These are phyloP conservation scores for Apostichopus leukothele DNA, from an alignment of 53 echinoderm and acorn worm species.

Conservation along the genomic window DNA sequence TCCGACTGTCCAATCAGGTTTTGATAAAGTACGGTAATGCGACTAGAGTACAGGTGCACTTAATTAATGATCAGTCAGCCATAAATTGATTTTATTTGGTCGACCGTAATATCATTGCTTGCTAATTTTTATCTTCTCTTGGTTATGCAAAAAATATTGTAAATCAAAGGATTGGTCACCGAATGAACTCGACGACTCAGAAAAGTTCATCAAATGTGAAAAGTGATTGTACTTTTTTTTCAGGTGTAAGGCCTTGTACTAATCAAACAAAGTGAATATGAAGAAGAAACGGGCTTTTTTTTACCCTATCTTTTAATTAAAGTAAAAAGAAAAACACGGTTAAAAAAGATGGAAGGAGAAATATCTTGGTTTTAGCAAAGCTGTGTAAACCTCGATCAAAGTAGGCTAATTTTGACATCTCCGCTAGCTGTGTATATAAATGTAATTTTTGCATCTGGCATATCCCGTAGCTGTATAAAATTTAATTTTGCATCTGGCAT, in stretches of 20 bases:
- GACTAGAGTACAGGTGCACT: constrained; percentile 17
- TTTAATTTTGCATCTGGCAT: too few relatives aligned
- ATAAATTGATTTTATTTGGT: constrained; percentile 15
- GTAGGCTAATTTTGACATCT: too few relatives aligned
- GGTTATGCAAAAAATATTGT: not conserved
- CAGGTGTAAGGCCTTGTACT: not conserved
- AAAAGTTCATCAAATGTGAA: constrained; percentile 8
- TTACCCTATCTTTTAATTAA: too few relatives aligned
- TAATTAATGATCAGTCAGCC: constrained; percentile 20
- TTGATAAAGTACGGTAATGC: not conserved
- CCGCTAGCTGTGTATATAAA: too few relatives aligned
- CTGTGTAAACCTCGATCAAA: too few relatives aligned
- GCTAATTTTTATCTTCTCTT: not conserved
- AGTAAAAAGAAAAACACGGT: too few relatives aligned
- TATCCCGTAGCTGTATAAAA: too few relatives aligned
- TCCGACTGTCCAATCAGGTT: not conserved
- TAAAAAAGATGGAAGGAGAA: too few relatives aligned
- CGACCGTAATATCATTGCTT: not conserved
- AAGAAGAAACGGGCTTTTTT: too few relatives aligned
- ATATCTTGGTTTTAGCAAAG: too few relatives aligned
- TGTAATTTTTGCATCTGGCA: too few relatives aligned
- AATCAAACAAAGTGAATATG: not conserved
- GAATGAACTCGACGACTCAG: not conserved
- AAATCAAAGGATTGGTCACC: constrained; percentile 17
- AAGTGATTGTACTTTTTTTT: not conserved